Conservation (phyloP, 2,797 vertebrate species). For the Sebastes vulpes region DNA sequence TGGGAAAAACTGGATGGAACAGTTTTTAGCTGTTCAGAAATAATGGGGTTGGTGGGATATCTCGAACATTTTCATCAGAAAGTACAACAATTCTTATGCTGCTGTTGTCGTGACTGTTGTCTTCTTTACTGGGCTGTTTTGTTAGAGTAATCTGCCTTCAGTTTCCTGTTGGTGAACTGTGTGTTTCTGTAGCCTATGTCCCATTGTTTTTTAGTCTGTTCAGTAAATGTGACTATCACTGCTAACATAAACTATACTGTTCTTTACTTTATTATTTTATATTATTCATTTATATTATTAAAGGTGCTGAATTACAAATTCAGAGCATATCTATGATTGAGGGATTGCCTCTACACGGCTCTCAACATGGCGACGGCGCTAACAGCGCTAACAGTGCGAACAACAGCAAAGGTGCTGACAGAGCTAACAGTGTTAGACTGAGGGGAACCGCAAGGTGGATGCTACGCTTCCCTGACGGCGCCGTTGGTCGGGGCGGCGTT, state of each 20-base stretch:
- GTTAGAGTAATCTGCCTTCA: neutral
- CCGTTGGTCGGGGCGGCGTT: fast-evolving
- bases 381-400: neutral
- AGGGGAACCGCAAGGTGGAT: too few species aligned
- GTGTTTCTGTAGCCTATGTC: neutral
- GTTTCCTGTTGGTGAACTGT: too few species aligned
- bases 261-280: neutral
- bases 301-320: neutral
- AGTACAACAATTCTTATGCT: neutral
- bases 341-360: neutral
- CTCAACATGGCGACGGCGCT: neutral
- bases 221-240: neutral
- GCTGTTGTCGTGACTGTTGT: neutral
- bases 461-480: too few species aligned
- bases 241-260: neutral
- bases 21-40: neutral
- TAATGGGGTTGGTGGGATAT: neutral
- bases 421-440: neutral
- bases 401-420: neutral
- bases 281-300: neutral
- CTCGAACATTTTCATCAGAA: neutral
- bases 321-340: neutral
- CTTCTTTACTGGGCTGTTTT: neutral
- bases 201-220: neutral
- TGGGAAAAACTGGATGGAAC: neutral